phyloP scores from a whole-genome alignment of 1,140 invertebrate species.

The Riptortus pedestris region DNA sequence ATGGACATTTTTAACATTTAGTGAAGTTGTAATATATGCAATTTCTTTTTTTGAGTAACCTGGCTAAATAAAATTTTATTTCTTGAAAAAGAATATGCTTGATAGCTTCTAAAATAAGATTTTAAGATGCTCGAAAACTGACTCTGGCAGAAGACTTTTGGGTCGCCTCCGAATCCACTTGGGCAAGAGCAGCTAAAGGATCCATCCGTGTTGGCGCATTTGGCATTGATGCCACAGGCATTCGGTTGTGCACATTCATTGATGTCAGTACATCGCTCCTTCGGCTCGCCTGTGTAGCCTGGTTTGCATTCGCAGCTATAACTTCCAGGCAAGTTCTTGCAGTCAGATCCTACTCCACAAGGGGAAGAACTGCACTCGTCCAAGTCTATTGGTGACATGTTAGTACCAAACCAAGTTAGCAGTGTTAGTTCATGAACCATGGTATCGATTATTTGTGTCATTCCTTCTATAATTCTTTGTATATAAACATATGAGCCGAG shows the following conservation, averaged over 20 bases:
- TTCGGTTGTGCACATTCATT: slow-evolving; percentile 51
- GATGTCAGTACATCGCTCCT: slow-evolving; percentile 47
- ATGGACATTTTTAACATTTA: no score
- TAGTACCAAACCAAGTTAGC: no score
- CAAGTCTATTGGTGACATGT: slow-evolving; percentile 36
- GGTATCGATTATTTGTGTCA: no score
- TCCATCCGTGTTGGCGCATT: slow-evolving; percentile 63
- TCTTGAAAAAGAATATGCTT: no score
- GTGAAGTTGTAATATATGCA: no score
- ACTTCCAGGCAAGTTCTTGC: slow-evolving; percentile 61
- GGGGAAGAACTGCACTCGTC: slow-evolving; percentile 46
- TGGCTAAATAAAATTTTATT: no score
- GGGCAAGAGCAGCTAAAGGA: slow-evolving; percentile 65
- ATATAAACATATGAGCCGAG: no score
- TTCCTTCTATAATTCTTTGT: no score
- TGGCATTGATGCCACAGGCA: slow-evolving; percentile 57
- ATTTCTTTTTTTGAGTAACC: no score
- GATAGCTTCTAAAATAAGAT: not conserved
- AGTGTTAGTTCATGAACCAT: no score
- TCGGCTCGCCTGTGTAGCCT: slow-evolving; percentile 51
- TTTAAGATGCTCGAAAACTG: slow-evolving; percentile 42
- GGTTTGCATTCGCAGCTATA: slow-evolving; percentile 62
- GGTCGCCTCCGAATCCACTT: slow-evolving; percentile 48
- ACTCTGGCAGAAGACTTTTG: slow-evolving; percentile 63
- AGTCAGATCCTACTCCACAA: slow-evolving; percentile 59